These are phyloP conservation scores for Xanthia togata DNA, from an alignment of 2,888 invertebrate species.

Conservation along the genomic window DNA sequence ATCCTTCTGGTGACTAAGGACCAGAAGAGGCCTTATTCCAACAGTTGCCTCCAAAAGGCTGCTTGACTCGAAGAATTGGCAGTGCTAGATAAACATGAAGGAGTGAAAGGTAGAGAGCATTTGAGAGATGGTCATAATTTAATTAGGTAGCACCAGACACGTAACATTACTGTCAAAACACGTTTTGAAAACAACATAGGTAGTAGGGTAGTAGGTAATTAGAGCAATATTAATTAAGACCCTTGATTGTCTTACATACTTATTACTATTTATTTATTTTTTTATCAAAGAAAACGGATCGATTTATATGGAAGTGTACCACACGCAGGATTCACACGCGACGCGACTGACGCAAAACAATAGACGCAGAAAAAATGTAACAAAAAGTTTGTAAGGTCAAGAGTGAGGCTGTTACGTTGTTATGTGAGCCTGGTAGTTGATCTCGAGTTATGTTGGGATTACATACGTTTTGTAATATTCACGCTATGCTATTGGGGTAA, in stretches of 20 bases:
- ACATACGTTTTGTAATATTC: constrained; percentile 8
- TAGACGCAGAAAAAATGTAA: constrained; percentile 55
- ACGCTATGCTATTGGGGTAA: not conserved
- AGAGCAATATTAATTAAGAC: constrained; percentile 12
- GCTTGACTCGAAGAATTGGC: not conserved
- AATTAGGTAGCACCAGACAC: not conserved
- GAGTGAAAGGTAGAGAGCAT: not conserved
- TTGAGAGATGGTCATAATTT: not conserved
- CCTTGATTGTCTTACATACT: not conserved
- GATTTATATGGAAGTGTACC: constrained; percentile 34
- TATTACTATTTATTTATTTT: not conserved
- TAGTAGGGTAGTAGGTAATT: not conserved
- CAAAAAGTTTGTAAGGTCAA: constrained; percentile 58
- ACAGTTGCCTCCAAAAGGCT: not conserved
- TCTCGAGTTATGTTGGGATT: not conserved
- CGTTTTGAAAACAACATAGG: not conserved
- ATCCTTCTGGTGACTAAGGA: not conserved
- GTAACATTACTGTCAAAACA: not conserved
- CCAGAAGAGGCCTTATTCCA: not conserved
- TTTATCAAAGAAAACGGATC: constrained; percentile 26
- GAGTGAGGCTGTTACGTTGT: constrained; percentile 1
- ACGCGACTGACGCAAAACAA: constrained; percentile 53
- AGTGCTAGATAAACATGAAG: constrained; percentile 16
- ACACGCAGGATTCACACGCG: constrained; percentile 61
- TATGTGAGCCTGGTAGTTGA: constrained; percentile 23